Percentiles rank a stretch among this genome's conserved stretches.
phyloP scores from a whole-genome alignment of 1,140 invertebrate species.

The Cepaea nemoralis region DNA sequence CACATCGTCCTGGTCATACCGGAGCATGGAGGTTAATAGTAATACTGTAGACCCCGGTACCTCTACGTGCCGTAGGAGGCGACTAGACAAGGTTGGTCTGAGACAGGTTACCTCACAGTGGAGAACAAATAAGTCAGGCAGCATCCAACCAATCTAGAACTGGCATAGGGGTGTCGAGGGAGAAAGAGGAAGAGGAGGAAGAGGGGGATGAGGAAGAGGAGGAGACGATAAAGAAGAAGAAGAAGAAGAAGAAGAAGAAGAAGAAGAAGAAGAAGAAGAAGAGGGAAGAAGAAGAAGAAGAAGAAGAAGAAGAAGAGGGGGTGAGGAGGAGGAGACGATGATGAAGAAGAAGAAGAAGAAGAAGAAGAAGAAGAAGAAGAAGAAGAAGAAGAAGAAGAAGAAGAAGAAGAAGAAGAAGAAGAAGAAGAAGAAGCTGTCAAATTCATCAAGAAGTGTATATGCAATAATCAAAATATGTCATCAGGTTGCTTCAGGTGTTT shows the following conservation, averaged over 20 bases:
- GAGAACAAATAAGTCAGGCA: no score
- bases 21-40: no score
- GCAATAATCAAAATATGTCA: no score
- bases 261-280: neutral
- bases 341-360: neutral
- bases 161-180: no score
- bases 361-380: constrained; percentile 1
- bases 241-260: neutral
- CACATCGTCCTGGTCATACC: no score
- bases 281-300: neutral
- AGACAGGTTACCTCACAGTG: no score
- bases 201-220: neutral
- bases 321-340: neutral
- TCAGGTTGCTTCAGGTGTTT: no score
- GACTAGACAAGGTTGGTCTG: no score
- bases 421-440: neutral
- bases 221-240: neutral
- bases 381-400: neutral
- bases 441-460: no score
- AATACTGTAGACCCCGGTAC: no score
- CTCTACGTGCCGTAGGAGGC: no score
- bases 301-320: neutral
- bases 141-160: no score
- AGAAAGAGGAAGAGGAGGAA: neutral
- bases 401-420: neutral